These are phyloP conservation scores for Ammodramus savannarum DNA, from an alignment of 2,113 vertebrate genomes.

Conservation along the genomic window DNA sequence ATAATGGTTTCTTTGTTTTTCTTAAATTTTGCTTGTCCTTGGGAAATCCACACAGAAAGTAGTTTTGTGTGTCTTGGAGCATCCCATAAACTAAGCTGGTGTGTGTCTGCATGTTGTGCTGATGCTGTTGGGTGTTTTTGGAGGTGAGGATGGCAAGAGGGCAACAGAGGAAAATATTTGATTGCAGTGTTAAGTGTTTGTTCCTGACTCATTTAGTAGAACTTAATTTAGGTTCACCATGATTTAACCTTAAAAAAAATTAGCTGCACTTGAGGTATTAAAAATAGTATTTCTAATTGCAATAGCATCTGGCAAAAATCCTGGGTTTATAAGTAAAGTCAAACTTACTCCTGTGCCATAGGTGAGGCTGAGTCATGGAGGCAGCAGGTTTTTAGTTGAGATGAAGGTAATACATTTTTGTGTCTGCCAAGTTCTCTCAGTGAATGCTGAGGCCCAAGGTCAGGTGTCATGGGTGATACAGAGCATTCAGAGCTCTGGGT, in stretches of 20 bases:
- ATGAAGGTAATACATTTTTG: background rate
- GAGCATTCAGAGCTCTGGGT: background rate
- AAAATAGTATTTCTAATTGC: constrained; percentile 35
- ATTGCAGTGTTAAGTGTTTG: background rate
- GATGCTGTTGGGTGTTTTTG: background rate
- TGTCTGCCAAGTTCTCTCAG: background rate
- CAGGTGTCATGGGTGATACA: fast-evolving
- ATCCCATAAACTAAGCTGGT: background rate
- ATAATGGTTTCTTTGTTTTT: background rate
- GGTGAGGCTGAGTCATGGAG: background rate
- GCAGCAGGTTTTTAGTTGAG: background rate
- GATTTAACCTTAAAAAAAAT: background rate
- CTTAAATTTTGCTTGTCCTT: background rate
- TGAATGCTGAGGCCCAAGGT: fast-evolving
- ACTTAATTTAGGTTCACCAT: background rate
- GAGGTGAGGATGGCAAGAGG: background rate
- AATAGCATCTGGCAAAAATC: background rate
- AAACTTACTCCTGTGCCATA: background rate
- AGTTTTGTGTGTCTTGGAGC: background rate
- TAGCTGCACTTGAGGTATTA: background rate
- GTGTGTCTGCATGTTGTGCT: background rate
- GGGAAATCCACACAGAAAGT: background rate
- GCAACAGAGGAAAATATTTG: background rate
- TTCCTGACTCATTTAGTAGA: background rate
- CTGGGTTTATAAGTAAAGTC: background rate